Evolutionary conservation across 2,113 vertebrate genomes (phyloP).

Genomic region (Tetraodon nigroviridis): DNA sequence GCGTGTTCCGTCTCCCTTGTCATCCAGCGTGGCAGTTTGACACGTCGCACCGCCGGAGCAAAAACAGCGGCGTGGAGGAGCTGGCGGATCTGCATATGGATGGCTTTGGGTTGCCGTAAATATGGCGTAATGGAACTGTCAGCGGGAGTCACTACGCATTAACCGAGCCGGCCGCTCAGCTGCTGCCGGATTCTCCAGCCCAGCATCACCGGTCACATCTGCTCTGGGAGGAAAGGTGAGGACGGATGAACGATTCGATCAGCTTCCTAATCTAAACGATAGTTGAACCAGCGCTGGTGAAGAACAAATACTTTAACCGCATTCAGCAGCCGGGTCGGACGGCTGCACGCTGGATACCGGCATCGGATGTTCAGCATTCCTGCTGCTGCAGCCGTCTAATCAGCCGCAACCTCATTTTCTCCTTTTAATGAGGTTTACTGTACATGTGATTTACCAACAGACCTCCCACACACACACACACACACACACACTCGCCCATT

Average conservation of each 20-base stretch:
- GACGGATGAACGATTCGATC: neutral
- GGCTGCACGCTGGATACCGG: too few relatives aligned
- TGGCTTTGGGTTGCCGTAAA: slow-evolving; percentile 66
- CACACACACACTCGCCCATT: too few relatives aligned
- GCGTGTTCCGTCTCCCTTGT: slow-evolving; percentile 49
- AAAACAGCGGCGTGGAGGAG: slow-evolving; percentile 49
- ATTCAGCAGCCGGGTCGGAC: too few relatives aligned
- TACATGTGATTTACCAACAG: neutral
- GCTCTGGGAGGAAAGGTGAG: slow-evolving; percentile 18
- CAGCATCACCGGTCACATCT: slow-evolving; percentile 26
- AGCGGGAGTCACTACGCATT: slow-evolving; percentile 48
- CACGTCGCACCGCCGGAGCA: slow-evolving; percentile 47
- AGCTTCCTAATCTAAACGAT: too few relatives aligned
- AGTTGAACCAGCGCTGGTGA: too few relatives aligned
- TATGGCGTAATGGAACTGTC: slow-evolving; percentile 68
- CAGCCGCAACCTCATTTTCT: slow-evolving; percentile 57
- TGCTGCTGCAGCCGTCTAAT: slow-evolving; percentile 45
- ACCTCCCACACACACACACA: neutral
- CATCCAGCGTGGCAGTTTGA: slow-evolving; percentile 43
- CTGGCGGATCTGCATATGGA: slow-evolving; percentile 61
- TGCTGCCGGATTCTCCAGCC: slow-evolving; percentile 48
- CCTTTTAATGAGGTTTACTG: slow-evolving; percentile 49
- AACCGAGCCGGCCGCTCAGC: slow-evolving; percentile 49
- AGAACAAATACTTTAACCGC: too few relatives aligned
- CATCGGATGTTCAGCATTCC: slow-evolving; percentile 34